These are phyloP conservation scores for Listronotus bonariensis DNA, from an alignment of 1,140 invertebrate genomes.

Conservation along the genomic window DNA sequence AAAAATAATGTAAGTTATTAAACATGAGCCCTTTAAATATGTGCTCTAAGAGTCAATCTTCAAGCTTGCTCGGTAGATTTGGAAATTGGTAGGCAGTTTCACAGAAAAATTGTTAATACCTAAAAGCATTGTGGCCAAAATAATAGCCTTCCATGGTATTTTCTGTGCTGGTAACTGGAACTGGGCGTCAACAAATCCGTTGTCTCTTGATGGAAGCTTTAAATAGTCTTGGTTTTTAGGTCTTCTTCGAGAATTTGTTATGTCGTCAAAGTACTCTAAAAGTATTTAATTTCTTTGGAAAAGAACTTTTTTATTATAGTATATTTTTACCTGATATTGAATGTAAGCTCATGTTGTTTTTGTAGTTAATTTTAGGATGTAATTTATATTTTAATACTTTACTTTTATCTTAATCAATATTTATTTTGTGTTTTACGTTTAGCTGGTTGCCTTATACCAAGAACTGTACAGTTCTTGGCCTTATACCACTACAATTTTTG, in stretches of 20 bases:
- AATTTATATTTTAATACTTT: too few relatives aligned
- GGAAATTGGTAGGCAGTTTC: too few relatives aligned
- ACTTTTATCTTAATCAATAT: too few relatives aligned
- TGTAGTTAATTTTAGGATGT: too few relatives aligned
- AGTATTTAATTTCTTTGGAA: constrained; percentile 39
- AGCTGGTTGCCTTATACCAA: too few relatives aligned
- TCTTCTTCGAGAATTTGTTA: constrained; percentile 65
- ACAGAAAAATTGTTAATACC: too few relatives aligned
- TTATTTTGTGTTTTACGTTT: too few relatives aligned
- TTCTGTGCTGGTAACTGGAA: constrained; percentile 62
- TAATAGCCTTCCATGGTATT: constrained; percentile 83
- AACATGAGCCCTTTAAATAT: too few relatives aligned
- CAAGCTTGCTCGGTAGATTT: too few relatives aligned
- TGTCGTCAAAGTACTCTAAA: constrained; percentile 60
- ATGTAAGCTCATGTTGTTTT: constrained; percentile 43
- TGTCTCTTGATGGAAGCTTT: constrained; percentile 66
- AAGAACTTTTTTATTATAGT: constrained; percentile 7
- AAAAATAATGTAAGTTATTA: background rate
- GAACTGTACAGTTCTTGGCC: too few relatives aligned
- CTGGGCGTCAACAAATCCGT: constrained; percentile 75
- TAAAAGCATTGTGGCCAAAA: constrained; percentile 65
- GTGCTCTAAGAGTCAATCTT: too few relatives aligned
- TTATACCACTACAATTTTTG: too few relatives aligned
- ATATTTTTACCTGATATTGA: constrained; percentile 45
- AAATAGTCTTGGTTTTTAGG: constrained; percentile 66